phyloP scores from a whole-genome alignment of 2,888 invertebrate species.

The Tholera decimalis region DNA sequence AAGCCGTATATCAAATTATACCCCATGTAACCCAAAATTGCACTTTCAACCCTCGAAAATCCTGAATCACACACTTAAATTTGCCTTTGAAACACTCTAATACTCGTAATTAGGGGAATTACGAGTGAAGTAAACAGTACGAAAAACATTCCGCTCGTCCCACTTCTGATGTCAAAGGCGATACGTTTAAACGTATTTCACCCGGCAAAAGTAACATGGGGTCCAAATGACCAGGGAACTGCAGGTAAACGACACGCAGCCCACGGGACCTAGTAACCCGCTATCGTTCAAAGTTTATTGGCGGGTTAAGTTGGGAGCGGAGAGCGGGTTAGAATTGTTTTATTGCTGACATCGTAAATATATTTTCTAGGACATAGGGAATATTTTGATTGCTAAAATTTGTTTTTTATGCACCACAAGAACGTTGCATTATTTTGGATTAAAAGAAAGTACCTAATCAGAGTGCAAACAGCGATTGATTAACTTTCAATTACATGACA shows the following conservation, averaged over 20 bases:
- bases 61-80: conserved; percentile 20
- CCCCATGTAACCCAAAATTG: neutral
- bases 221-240: conserved; percentile 66
- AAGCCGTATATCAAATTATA: conserved; percentile 6
- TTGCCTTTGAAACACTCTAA: conserved; percentile 50
- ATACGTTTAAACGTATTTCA: conserved; percentile 65
- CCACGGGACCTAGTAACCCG: conserved; percentile 60
- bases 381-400: too few species aligned
- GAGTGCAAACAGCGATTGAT: too few species aligned
- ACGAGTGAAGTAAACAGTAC: conserved; percentile 45
- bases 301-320: conserved; percentile 21
- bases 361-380: too few species aligned
- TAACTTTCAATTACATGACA: too few species aligned
- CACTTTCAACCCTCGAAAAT: neutral
- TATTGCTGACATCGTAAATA: too few species aligned
- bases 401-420: too few species aligned
- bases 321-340: conserved; percentile 15
- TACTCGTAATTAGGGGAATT: conserved; percentile 60
- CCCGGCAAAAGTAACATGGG: conserved; percentile 64
- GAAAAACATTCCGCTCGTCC: conserved; percentile 58
- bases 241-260: conserved; percentile 63
- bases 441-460: too few species aligned
- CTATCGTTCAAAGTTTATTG: conserved; percentile 52
- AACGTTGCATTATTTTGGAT: too few species aligned
- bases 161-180: conserved; percentile 61